phyloP scores from a whole-genome alignment of 1,140 invertebrate genomes.

The Trichomalopsis sarcophagae region DNA sequence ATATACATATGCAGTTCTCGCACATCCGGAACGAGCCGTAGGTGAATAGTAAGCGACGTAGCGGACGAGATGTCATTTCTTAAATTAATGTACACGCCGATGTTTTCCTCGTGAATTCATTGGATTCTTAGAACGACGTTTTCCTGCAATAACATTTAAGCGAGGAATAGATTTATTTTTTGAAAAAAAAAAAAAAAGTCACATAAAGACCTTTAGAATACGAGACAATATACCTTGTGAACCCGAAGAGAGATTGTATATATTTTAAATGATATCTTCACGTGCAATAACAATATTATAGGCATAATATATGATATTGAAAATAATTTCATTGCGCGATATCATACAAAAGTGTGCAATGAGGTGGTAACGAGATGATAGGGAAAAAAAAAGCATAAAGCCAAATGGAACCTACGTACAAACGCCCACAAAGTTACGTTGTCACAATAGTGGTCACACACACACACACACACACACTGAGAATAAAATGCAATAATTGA shows the following conservation, averaged over 20 bases:
- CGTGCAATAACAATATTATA: background rate
- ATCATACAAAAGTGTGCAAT: too few relatives aligned
- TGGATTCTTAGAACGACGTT: too few relatives aligned
- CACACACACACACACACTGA: background rate
- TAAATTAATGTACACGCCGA: too few relatives aligned
- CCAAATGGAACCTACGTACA: conserved; percentile 17
- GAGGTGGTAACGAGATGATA: background rate
- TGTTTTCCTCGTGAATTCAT: too few relatives aligned
- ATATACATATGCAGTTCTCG: too few relatives aligned
- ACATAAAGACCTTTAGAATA: background rate
- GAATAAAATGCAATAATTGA: conserved; percentile 36
- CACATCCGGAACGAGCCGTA: too few relatives aligned
- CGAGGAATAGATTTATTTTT: conserved; percentile 16
- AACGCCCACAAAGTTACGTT: conserved; percentile 12
- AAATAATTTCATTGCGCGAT: too few relatives aligned
- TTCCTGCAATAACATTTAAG: background rate
- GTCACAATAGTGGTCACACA: background rate
- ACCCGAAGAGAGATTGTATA: background rate
- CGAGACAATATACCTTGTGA: background rate
- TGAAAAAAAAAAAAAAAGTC: background rate
- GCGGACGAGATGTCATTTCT: too few relatives aligned
- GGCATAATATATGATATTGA: background rate
- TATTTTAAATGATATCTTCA: background rate
- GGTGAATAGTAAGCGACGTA: too few relatives aligned
- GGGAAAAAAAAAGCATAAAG: background rate